These are phyloP conservation scores for Pseudochirops cupreus DNA, from an alignment of 2,797 vertebrate genomes.

Conservation along the genomic window DNA sequence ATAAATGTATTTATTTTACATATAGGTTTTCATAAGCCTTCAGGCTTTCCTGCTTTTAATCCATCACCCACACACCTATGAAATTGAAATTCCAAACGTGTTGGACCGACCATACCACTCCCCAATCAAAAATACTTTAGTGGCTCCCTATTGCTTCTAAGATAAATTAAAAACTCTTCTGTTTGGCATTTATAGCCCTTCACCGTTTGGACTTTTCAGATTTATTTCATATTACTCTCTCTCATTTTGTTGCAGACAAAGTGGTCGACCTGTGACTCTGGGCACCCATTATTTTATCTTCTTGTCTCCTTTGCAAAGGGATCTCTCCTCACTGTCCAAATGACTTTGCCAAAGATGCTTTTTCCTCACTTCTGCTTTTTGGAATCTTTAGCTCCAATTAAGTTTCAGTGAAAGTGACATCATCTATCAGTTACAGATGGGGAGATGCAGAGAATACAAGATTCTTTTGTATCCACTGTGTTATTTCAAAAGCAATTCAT, in stretches of 20 bases:
- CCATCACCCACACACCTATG: background rate
- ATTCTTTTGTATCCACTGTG: background rate
- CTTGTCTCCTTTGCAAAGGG: background rate
- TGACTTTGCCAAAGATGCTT: background rate
- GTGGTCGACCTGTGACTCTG: background rate
- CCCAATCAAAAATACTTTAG: background rate
- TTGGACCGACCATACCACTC: background rate
- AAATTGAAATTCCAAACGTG: background rate
- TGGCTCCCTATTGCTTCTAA: background rate
- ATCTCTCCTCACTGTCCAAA: background rate
- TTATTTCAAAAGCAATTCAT: background rate
- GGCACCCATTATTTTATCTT: background rate
- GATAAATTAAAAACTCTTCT: background rate
- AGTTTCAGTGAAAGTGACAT: background rate
- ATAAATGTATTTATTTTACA: conserved; percentile 53
- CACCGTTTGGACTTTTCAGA: background rate
- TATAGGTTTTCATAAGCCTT: conserved; percentile 48
- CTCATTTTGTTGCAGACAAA: background rate
- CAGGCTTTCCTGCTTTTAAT: conserved; percentile 22
- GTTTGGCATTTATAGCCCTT: background rate
- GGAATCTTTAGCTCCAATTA: background rate
- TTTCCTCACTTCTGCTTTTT: background rate
- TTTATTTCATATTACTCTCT: background rate
- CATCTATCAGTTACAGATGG: background rate
- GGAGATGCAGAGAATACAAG: background rate